Conservation (phyloP, 2,888 invertebrate species). For the Watsonalla cultraria region DNA sequence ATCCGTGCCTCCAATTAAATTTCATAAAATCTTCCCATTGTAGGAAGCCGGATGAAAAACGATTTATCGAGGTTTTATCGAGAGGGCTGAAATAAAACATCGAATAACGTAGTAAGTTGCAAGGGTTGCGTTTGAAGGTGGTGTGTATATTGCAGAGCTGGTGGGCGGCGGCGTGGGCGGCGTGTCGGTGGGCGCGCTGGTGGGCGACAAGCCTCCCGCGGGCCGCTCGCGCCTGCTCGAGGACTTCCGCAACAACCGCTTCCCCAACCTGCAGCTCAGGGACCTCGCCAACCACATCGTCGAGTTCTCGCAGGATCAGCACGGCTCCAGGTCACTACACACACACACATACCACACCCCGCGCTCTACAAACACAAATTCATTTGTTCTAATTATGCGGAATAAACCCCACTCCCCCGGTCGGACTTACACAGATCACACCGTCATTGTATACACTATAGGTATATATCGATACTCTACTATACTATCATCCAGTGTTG, state of each 20-base stretch:
- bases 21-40: no score
- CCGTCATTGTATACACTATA: no score
- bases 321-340: constrained; percentile 87
- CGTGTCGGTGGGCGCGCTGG: constrained; percentile 48
- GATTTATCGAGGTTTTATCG: no score
- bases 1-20: no score
- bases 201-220: constrained; percentile 74
- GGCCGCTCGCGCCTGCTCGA: constrained; percentile 95
- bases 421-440: no score
- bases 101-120: no score
- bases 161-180: constrained; percentile 56
- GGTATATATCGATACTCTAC: no score
- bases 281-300: constrained; percentile 99
- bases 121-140: background rate
- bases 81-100: no score
- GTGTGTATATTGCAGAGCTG: constrained; percentile 42
- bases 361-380: no score
- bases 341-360: background rate
- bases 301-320: constrained; percentile 99
- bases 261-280: constrained; percentile 91
- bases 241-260: constrained; percentile 95
- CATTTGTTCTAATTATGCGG: background rate
- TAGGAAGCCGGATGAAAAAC: no score
- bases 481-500: no score
- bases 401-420: no score